Base-by-base conservation (phyloP, 2,113 vertebrate species). In the Scalopus aquaticus region DNA sequence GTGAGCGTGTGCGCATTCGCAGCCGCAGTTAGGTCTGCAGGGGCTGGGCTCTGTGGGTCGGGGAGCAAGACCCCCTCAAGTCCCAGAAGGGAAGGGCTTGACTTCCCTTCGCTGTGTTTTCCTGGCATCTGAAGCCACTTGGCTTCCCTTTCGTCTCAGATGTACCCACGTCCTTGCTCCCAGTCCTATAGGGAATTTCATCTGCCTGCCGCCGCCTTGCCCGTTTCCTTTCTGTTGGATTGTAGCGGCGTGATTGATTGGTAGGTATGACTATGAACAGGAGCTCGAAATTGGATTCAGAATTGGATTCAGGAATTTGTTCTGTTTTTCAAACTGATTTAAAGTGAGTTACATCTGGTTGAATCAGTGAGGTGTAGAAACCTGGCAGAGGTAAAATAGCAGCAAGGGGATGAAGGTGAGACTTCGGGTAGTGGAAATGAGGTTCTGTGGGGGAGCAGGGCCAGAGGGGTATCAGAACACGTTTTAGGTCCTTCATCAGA, bases 241-340 rank as follows among this genome's bases (percentile, higher is more conserved):
- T 85, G 13, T 37, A 7, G n/a, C 46, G 16, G 30, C 20, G 3
- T 56, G 46, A 20, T 81, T 77, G 94, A 72, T 76, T 95, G n/a
- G 7, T 58, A 85, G 56, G 24, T 73, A 42, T 65, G 17, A 65
- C 32, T 89, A 3, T 70, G 22, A 17, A 78, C 7, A 69, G 7
- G 28, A 35, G 19, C 83, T 89, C 76, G 80, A 83, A 83, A 83
- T 70, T 74, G 54, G 56, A 72, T 84, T 94, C 65, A 89, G 9
- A 72, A 58, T 95, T 39, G 16, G 49, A 39, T 70, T 84, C 39
- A 79, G 69, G 51, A 94, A 78, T 64, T 72, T 22, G 72, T 67
- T 74, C n/a, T 88, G 24, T 84, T 72, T 77, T 49, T 90, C 44
- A 87, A 26, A 28, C 30, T 35, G 39, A 72, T 51, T 54, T 93